Evolutionary conservation across 2,113 vertebrate genomes (phyloP).

Genomic region (Potamarius usumacintae): DNA sequence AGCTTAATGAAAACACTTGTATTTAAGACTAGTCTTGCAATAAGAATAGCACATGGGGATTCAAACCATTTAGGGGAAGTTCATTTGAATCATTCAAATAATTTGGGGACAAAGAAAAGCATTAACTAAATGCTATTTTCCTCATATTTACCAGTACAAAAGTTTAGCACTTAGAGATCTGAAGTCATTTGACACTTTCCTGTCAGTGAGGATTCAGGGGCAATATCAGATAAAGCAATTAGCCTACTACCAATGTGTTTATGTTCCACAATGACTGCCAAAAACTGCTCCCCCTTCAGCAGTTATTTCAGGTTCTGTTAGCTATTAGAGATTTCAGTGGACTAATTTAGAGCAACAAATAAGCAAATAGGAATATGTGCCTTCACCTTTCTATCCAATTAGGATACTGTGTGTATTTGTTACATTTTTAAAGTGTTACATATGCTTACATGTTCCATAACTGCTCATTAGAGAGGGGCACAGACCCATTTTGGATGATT

Average conservation of each 20-base stretch:
- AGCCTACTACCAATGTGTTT: slow-evolving; percentile 64
- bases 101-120: background rate
- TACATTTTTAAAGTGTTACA: slow-evolving; percentile 91
- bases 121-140: background rate
- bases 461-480: slow-evolving; percentile 89
- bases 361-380: slow-evolving; percentile 64
- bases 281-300: slow-evolving; percentile 67
- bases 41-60: background rate
- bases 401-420: slow-evolving; percentile 94
- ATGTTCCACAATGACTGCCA: slow-evolving; percentile 60
- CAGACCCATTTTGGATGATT: slow-evolving; percentile 97
- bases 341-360: slow-evolving; percentile 72
- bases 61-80: background rate
- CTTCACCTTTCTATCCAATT: slow-evolving; percentile 92
- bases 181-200: slow-evolving; percentile 40
- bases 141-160: background rate
- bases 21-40: background rate
- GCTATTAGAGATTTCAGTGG: slow-evolving; percentile 78
- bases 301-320: slow-evolving; percentile 55
- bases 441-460: slow-evolving; percentile 89
- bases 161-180: slow-evolving; percentile 3
- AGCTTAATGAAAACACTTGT: background rate
- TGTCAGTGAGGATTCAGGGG: slow-evolving; percentile 57
- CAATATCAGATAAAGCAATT: slow-evolving; percentile 68
- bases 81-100: too few relatives aligned